Evolutionary conservation across 1,140 invertebrate species (phyloP).

Genomic region (Nasonia giraulti): DNA sequence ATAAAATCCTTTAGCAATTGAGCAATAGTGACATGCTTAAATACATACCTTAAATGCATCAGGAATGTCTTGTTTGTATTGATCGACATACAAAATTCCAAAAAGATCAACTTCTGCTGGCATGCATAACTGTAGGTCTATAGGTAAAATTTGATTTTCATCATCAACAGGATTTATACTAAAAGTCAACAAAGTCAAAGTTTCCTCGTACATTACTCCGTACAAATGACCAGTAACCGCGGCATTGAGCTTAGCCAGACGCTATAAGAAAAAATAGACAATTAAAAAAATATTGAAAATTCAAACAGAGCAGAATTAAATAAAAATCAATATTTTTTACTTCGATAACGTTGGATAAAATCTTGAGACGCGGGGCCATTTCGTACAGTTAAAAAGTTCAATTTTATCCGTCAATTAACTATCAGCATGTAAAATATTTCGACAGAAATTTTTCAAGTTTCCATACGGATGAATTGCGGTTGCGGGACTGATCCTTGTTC

Average conservation of each 20-base stretch:
- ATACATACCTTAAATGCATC: conserved; percentile 77
- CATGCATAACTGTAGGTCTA: conserved; percentile 78
- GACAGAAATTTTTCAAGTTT: neutral
- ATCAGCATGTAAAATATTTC: neutral
- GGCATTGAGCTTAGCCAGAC: conserved; percentile 75
- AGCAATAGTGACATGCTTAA: neutral
- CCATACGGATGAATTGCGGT: neutral
- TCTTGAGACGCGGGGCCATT: conserved; percentile 64
- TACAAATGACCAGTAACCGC: conserved; percentile 81
- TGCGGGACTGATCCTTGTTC: neutral
- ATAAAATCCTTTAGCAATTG: neutral
- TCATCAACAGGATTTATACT: conserved; percentile 74
- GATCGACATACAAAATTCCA: conserved; percentile 80
- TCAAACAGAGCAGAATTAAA: conserved; percentile 27
- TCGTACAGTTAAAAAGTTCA: conserved; percentile 19
- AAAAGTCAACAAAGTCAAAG: conserved; percentile 80
- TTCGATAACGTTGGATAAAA: conserved; percentile 64
- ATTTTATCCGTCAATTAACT: neutral
- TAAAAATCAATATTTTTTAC: conserved; percentile 52
- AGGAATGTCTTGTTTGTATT: conserved; percentile 75
- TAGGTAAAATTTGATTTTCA: conserved; percentile 75
- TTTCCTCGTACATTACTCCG: conserved; percentile 83
- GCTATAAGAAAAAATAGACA: conserved; percentile 70
- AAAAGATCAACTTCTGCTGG: conserved; percentile 85
- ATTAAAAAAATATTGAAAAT: conserved; percentile 6